phyloP scores from a whole-genome alignment of 2,113 vertebrate genomes.

The Ictidomys tridecemlineatus region DNA sequence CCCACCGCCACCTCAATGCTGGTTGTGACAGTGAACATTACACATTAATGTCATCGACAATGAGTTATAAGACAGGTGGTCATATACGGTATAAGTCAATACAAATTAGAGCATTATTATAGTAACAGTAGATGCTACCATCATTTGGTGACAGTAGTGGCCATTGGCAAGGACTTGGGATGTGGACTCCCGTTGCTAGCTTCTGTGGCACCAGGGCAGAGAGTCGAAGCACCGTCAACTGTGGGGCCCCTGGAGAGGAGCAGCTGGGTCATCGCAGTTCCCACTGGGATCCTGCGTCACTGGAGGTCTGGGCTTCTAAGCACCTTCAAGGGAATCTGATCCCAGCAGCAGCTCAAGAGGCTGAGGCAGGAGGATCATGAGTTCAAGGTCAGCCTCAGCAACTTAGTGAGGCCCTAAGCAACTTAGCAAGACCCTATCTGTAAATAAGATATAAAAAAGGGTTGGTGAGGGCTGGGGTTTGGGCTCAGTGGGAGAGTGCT shows the following conservation, averaged over 20 bases:
- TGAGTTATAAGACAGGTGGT: neutral
- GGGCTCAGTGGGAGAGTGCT: too few relatives aligned
- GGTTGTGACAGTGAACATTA: neutral
- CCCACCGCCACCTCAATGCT: neutral
- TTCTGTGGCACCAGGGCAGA: neutral
- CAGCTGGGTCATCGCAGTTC: accelerated
- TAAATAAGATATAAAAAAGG: too few relatives aligned
- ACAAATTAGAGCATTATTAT: too few relatives aligned
- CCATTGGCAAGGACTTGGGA: neutral
- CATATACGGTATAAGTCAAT: neutral
- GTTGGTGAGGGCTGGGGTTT: too few relatives aligned
- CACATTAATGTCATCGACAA: neutral
- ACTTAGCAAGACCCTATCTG: too few relatives aligned
- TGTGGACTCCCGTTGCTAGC: accelerated
- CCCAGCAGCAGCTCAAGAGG: too few relatives aligned
- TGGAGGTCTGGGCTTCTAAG: neutral
- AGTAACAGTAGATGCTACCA: neutral
- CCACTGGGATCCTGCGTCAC: neutral
- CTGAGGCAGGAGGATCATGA: too few relatives aligned
- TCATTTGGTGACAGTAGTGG: neutral
- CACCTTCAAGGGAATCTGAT: neutral
- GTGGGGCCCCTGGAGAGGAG: neutral
- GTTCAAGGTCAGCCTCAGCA: too few relatives aligned
- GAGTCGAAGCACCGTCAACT: neutral
- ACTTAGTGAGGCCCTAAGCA: too few relatives aligned